A percentile compares a stretch with the other conserved stretches of the same genome.
Conservation (phyloP, 2,888 invertebrate genomes). For the Lasioglossum calceatum region DNA sequence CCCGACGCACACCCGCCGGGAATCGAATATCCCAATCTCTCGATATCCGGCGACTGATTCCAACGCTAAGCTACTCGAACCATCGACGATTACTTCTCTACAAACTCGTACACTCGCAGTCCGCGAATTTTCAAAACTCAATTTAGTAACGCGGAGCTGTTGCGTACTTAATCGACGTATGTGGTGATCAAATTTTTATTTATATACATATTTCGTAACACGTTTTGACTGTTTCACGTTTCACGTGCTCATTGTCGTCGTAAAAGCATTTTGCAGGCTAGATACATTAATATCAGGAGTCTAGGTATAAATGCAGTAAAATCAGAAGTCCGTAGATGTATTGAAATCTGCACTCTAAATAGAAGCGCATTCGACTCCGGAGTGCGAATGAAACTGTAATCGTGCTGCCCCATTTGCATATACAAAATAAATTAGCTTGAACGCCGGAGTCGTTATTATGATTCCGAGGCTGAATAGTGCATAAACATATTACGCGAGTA, state of each 20-base stretch:
- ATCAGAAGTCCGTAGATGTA: not conserved
- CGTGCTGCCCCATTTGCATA: not conserved
- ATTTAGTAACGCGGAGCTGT: not conserved
- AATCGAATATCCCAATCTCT: not conserved
- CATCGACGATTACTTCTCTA: not conserved
- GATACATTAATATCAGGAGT: not conserved
- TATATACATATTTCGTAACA: not conserved
- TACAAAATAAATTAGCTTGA: not conserved
- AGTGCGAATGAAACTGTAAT: not conserved
- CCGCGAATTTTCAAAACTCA: not conserved
- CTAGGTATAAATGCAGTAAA: not conserved
- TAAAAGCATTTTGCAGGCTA: not conserved
- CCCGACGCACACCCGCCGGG: not conserved
- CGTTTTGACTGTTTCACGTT: too few relatives aligned
- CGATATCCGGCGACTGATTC: constrained; percentile 6
- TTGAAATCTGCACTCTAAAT: not conserved
- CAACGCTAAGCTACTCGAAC: not conserved
- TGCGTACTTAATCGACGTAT: not conserved
- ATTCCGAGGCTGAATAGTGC: not conserved
- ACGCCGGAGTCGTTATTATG: not conserved
- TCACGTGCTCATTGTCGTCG: too few relatives aligned
- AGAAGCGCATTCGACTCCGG: not conserved
- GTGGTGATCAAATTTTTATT: not conserved
- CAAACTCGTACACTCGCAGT: not conserved
- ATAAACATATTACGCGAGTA: not conserved